Evolutionary conservation across 2,113 vertebrate genomes (phyloP).

Genomic region (Xiphorhynchus elegans): DNA sequence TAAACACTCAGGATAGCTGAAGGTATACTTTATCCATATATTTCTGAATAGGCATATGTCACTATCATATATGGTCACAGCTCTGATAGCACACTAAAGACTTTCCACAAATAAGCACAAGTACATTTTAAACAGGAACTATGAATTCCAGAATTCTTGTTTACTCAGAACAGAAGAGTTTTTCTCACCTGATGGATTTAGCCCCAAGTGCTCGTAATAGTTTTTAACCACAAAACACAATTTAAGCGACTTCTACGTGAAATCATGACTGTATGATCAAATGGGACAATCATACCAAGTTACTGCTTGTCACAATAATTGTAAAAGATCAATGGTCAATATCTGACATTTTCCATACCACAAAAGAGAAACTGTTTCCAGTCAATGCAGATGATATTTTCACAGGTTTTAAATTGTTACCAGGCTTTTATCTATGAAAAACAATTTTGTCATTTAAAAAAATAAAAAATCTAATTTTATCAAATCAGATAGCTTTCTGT

Average conservation of each 20-base stretch:
- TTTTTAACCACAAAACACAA: constrained; percentile 1
- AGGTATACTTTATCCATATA: background rate
- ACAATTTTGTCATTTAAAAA: background rate
- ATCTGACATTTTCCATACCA: background rate
- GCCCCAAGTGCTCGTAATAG: background rate
- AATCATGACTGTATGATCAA: background rate
- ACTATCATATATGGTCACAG: background rate
- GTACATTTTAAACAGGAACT: background rate
- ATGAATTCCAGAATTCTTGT: background rate
- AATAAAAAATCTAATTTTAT: background rate
- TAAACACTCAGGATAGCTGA: background rate
- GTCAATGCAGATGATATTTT: background rate
- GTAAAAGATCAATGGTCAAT: background rate
- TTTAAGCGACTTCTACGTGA: background rate
- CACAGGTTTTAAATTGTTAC: background rate
- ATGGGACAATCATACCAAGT: background rate
- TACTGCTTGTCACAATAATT: background rate
- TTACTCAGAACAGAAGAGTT: background rate
- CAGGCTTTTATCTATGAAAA: background rate
- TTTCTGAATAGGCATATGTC: background rate
- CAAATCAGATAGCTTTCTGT: background rate
- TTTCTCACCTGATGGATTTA: constrained; percentile 7
- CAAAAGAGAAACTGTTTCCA: background rate
- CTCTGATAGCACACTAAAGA: background rate
- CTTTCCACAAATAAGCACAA: background rate